Conservation (phyloP, 1,140 invertebrate species). For the Musca domestica region DNA sequence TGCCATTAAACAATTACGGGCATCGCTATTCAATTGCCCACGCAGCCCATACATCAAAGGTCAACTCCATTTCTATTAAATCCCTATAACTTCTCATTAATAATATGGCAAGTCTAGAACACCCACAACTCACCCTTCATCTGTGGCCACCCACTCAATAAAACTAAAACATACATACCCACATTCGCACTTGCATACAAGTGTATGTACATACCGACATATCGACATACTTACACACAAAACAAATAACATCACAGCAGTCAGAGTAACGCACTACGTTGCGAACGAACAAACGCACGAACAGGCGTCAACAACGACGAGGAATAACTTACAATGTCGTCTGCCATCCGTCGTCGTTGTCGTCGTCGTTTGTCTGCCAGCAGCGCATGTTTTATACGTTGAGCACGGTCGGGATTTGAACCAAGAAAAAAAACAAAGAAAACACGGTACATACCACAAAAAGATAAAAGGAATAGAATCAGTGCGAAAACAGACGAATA, state of each 20-base stretch:
- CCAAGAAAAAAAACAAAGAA: not conserved
- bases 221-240: too few relatives aligned
- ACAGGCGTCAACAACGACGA: too few relatives aligned
- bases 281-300: too few relatives aligned
- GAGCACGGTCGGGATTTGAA: constrained; percentile 11
- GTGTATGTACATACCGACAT: too few relatives aligned
- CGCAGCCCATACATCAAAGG: too few relatives aligned
- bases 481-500: not conserved
- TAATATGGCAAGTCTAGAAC: not conserved
- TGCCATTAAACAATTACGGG: too few relatives aligned
- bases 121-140: not conserved
- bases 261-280: too few relatives aligned
- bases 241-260: too few relatives aligned
- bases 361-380: not conserved
- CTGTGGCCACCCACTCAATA: constrained; percentile 12
- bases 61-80: too few relatives aligned
- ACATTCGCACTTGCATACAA: not conserved
- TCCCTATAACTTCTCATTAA: not conserved
- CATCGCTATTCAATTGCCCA: too few relatives aligned
- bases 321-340: too few relatives aligned
- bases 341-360: too few relatives aligned
- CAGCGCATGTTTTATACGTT: constrained; percentile 18
- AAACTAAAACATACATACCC: not conserved
- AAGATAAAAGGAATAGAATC: not conserved
- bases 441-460: not conserved